Evolutionary conservation across 2,888 invertebrate species (phyloP), one percentile per base, ranked within the genome.

Genomic region (Pristionchus mayeri): DNA sequence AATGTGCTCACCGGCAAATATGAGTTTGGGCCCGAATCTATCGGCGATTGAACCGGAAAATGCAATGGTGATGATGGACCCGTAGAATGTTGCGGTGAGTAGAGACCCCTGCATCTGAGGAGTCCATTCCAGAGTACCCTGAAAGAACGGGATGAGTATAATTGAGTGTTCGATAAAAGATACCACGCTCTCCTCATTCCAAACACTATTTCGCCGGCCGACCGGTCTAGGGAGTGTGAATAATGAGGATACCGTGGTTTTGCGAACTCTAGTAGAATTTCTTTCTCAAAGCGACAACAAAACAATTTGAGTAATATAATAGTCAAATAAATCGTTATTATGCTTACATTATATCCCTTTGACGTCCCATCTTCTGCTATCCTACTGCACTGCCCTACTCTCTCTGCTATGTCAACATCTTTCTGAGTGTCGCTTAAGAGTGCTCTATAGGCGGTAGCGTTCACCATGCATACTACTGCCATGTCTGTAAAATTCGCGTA

Each of bases 391-490:
- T 34, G 27, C 34, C 30, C 63, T n/a, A 21, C 54, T 54, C 4
- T n/a, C 13, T 30, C 30, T 30, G 16, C 27, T 54, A 4, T n/a
- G 3, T 30, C 30, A 13, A 13, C 27, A 11, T 57, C n/a, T 21
- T 18, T 57, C 11, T 30, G 63, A 63, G 63, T 13, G 13, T 11
- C 30, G 21, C 34, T 63, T 18, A 63, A 63, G 13, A 34, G 75
- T 82, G 84, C 79, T 18, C 63, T 7, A 34, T 63, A 63, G 30
- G 88, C 89, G 7, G 88, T 87, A 0, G 86, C 82, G 75, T 89
- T 89, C 18, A 90, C 90, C 90, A 90, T 90, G 60, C 90, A 90
- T 16, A 89, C 88, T 1, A 90, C 85, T 27, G 88, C 90, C 87
- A 90, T 90, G 18, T 87, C 85, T 79, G 4, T 9, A n/a, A n/a